These are phyloP conservation scores for Acipenser oxyrinchus DNA, from an alignment of 2,797 vertebrate species.

Conservation along the genomic window DNA sequence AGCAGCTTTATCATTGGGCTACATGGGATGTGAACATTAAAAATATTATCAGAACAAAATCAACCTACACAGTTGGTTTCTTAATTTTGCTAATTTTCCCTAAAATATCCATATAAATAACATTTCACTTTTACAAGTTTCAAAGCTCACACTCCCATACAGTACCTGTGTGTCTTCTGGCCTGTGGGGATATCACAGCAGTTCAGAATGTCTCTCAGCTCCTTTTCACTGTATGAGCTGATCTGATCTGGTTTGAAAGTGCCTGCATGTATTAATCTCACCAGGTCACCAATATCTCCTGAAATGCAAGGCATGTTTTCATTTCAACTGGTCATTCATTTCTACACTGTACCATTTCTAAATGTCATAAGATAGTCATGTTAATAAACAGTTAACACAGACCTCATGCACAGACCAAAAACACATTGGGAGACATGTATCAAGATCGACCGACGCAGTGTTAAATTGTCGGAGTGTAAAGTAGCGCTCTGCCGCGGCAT, in stretches of 20 bases:
- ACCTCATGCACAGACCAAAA: no score
- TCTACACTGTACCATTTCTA: no score
- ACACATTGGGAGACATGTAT: no score
- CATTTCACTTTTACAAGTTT: not conserved
- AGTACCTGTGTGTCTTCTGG: conserved; percentile 67
- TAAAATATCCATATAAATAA: not conserved
- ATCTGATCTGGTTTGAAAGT: conserved; percentile 71
- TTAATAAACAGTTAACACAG: no score
- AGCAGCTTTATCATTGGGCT: no score
- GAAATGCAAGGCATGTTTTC: conserved; percentile 18
- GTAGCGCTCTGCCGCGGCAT: no score
- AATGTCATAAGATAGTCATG: no score
- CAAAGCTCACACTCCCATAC: conserved; percentile 6
- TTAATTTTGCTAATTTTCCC: not conserved
- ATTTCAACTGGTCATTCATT: no score
- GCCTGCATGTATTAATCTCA: conserved; percentile 81
- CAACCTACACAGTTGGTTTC: not conserved
- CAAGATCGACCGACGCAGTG: no score
- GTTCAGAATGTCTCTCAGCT: conserved; percentile 66
- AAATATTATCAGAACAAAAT: not conserved
- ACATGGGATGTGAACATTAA: no score
- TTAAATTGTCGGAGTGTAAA: no score
- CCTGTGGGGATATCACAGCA: conserved; percentile 56
- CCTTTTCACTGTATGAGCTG: conserved; percentile 65
- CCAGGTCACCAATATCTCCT: conserved; percentile 77